Evolutionary conservation across 2,888 invertebrate species (phyloP).

Genomic region (Pyralis farinalis): DNA sequence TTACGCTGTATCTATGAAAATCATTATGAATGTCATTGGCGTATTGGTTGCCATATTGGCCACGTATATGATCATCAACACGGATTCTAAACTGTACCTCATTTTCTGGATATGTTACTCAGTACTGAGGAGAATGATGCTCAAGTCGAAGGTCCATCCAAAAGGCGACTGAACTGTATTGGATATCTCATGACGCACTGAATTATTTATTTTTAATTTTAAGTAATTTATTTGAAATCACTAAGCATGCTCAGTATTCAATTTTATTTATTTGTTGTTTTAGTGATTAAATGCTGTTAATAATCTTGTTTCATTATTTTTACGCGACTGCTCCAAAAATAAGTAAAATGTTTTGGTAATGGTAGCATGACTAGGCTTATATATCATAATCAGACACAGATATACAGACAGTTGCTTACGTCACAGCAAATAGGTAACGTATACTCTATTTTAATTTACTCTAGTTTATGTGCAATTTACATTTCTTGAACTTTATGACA

Average conservation of each 20-base stretch:
- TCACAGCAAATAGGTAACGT: too few relatives aligned
- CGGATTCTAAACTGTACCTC: slow-evolving; percentile 60
- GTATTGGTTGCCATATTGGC: slow-evolving; percentile 57
- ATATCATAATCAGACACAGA: too few relatives aligned
- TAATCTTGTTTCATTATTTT: too few relatives aligned
- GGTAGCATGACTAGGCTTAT: too few relatives aligned
- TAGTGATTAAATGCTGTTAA: not conserved
- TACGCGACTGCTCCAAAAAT: too few relatives aligned
- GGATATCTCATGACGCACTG: slow-evolving; percentile 12
- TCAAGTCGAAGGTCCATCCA: slow-evolving; percentile 34
- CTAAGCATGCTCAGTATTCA: slow-evolving; percentile 23
- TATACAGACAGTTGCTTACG: too few relatives aligned
- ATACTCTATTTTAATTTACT: too few relatives aligned
- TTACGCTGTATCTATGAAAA: slow-evolving; percentile 15
- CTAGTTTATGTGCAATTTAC: too few relatives aligned
- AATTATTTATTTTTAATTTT: slow-evolving; percentile 29
- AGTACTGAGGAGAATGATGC: slow-evolving; percentile 52
- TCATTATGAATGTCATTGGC: slow-evolving; percentile 50
- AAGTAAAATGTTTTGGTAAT: too few relatives aligned
- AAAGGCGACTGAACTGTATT: slow-evolving; percentile 22
- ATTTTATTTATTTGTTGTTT: slow-evolving; percentile 21
- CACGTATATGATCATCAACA: slow-evolving; percentile 55
- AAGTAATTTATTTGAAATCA: slow-evolving; percentile 26
- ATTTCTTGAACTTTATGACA: too few relatives aligned
- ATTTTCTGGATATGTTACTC: slow-evolving; percentile 67